A percentile compares a stretch with the other conserved stretches of the same genome.
Conservation (phyloP, 2,797 vertebrate species). For the Ataeniobius toweri region DNA sequence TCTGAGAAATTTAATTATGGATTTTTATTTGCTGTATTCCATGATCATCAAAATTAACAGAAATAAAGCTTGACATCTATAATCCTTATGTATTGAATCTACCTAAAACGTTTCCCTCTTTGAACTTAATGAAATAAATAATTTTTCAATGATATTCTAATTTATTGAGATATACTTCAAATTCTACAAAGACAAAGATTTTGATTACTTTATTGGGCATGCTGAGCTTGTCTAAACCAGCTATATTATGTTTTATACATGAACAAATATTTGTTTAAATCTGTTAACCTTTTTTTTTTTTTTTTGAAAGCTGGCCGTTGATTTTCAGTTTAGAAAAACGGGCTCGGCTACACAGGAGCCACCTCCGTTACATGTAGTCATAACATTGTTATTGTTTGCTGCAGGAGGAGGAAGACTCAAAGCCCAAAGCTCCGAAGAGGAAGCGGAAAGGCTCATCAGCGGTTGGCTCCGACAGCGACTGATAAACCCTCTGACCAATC, state of each 20-base stretch:
- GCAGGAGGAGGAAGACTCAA: slow-evolving; percentile 94
- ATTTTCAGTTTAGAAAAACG: neutral
- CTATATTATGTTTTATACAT: neutral
- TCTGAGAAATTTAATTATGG: too few relatives aligned
- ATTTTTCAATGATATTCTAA: too few relatives aligned
- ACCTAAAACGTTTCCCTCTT: too few relatives aligned
- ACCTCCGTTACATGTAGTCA: neutral
- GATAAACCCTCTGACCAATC: slow-evolving; percentile 58
- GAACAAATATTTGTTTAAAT: neutral
- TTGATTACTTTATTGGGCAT: neutral
- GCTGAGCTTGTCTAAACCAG: neutral
- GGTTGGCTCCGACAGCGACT: slow-evolving; percentile 94
- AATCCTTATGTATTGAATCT: too few relatives aligned
- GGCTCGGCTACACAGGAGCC: neutral
- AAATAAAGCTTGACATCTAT: too few relatives aligned
- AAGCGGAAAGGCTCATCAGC: slow-evolving; percentile 93
- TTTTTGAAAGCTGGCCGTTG: neutral
- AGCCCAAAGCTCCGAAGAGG: slow-evolving; percentile 92
- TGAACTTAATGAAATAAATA: too few relatives aligned
- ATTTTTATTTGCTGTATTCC: too few relatives aligned
- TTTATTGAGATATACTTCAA: too few relatives aligned
- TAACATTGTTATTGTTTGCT: slow-evolving; percentile 18
- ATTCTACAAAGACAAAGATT: too few relatives aligned
- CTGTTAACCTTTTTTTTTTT: neutral
- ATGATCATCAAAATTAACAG: too few relatives aligned